Conservation (phyloP, 2,113 vertebrate species). For the Leuciscus idus region DNA sequence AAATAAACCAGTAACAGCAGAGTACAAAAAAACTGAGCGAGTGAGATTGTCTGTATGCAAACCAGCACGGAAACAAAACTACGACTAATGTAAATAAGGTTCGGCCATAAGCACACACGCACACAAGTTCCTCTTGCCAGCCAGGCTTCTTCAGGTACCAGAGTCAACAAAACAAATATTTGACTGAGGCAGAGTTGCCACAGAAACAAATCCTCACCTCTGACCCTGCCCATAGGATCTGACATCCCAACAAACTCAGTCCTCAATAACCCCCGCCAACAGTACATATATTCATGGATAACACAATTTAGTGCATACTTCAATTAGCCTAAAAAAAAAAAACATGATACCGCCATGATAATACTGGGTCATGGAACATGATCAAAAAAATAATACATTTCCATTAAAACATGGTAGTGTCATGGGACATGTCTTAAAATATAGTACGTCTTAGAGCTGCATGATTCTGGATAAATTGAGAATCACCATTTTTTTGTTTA, state of each 20-base stretch:
- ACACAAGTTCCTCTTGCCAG: not conserved
- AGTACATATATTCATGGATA: not conserved
- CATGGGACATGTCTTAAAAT: not conserved
- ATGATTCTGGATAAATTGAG: too few relatives aligned
- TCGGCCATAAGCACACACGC: not conserved
- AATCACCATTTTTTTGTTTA: too few relatives aligned
- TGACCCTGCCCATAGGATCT: not conserved
- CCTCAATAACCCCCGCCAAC: not conserved
- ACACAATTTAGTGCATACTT: not conserved
- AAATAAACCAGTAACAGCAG: not conserved
- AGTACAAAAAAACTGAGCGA: not conserved
- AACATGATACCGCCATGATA: not conserved
- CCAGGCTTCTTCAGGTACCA: not conserved
- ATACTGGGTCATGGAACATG: not conserved
- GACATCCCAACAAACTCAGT: not conserved
- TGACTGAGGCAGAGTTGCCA: conserved; percentile 61
- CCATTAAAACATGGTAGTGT: not conserved
- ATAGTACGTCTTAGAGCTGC: too few relatives aligned
- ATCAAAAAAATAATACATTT: not conserved
- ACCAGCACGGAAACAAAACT: conserved; percentile 5
- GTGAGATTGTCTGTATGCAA: conserved; percentile 23
- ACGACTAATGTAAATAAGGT: conserved; percentile 31
- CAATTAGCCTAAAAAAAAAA: not conserved
- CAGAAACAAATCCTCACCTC: conserved; percentile 65
- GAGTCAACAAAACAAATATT: conserved; percentile 66